Percentiles rank a stretch among this genome's conserved stretches.
Conservation (phyloP, 2,113 vertebrate species). For the Oncorhynchus kisutch region DNA sequence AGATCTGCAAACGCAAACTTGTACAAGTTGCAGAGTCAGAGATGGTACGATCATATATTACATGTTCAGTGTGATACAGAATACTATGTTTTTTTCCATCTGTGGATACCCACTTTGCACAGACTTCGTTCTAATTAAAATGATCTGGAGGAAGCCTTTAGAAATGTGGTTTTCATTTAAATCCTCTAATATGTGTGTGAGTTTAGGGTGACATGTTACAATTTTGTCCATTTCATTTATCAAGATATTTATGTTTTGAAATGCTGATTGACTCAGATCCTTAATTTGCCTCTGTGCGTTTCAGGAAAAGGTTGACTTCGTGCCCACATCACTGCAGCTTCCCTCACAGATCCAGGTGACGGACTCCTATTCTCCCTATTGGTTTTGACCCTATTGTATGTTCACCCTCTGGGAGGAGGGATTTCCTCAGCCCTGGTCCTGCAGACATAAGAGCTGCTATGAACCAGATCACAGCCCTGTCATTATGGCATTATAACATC, state of each 20-base stretch:
- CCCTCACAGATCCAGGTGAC: conserved; percentile 91
- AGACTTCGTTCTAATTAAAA: conserved; percentile 11
- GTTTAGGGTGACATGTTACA: too few relatives aligned
- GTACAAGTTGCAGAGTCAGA: conserved; percentile 81
- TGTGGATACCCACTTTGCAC: too few relatives aligned
- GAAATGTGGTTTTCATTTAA: background rate
- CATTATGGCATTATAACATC: background rate
- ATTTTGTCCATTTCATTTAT: too few relatives aligned
- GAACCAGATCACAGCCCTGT: background rate
- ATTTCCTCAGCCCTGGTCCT: conserved; percentile 36
- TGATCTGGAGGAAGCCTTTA: background rate
- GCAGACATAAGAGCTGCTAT: conserved; percentile 32
- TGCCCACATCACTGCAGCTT: conserved; percentile 84
- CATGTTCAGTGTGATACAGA: too few relatives aligned
- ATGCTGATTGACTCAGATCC: background rate
- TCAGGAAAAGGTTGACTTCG: conserved; percentile 80
- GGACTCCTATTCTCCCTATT: conserved; percentile 19
- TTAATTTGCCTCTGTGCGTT: conserved; percentile 37
- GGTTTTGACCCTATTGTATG: too few relatives aligned
- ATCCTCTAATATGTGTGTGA: background rate
- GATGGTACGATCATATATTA: conserved; percentile 66
- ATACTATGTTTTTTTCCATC: too few relatives aligned
- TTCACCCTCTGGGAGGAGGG: conserved; percentile 16
- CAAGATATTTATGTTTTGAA: too few relatives aligned
- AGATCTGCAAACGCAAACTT: conserved; percentile 86